A percentile compares a stretch with the other conserved stretches of the same genome.
Evolutionary conservation across 2,888 invertebrate genomes (phyloP).

Genomic region (Stenichneumon culpator): DNA sequence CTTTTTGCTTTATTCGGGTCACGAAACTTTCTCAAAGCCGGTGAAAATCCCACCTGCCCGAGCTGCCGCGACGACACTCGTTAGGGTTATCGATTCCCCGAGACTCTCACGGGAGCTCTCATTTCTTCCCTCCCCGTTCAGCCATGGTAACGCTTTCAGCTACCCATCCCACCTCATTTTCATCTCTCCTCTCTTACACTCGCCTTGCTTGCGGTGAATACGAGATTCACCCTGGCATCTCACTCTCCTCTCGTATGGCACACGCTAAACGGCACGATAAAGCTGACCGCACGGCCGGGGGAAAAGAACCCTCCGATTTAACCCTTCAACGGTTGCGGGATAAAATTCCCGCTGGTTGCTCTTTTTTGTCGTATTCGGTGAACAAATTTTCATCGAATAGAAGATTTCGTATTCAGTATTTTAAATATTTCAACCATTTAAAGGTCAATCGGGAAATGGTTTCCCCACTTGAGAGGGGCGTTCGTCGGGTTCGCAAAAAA

Average conservation of each 20-base stretch:
- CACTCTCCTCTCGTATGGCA: not conserved
- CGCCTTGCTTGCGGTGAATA: conserved; percentile 29
- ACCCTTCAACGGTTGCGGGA: not conserved
- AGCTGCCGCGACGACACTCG: conserved; percentile 59
- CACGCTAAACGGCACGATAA: not conserved
- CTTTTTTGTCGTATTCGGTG: not conserved
- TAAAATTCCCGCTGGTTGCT: not conserved
- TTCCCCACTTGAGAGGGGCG: too few species aligned
- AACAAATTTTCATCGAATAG: not conserved
- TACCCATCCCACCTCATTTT: conserved; percentile 20
- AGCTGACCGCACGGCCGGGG: not conserved
- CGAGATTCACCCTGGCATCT: conserved; percentile 31
- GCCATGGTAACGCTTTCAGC: conserved; percentile 12
- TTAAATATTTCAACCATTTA: too few species aligned
- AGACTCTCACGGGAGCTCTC: conserved; percentile 21
- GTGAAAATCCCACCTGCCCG: conserved; percentile 56
- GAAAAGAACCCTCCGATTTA: not conserved
- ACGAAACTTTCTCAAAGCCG: conserved; percentile 67
- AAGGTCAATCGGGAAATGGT: too few species aligned
- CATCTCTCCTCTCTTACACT: conserved; percentile 20
- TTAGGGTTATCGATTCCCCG: conserved; percentile 69
- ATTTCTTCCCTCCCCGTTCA: conserved; percentile 5
- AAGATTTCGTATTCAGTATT: too few species aligned
- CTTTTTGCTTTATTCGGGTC: conserved; percentile 66
- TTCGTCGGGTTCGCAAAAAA: too few species aligned